A percentile compares a stretch with the other conserved stretches of the same genome.
These are phyloP conservation scores for Chaitophorus viminalis DNA, from an alignment of 2,888 invertebrate species.

Conservation along the genomic window DNA sequence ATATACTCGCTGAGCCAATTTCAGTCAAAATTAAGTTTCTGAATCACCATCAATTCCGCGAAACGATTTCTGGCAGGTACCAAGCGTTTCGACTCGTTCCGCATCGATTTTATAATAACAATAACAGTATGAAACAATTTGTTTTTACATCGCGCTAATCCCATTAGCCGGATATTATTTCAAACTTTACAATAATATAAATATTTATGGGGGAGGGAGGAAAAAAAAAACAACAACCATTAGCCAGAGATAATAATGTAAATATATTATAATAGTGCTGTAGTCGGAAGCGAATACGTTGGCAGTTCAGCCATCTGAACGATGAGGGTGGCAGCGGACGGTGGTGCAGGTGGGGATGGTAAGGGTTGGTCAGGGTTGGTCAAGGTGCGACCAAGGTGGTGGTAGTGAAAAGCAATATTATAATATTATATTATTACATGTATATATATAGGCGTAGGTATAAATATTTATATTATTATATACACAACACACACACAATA, in stretches of 20 bases:
- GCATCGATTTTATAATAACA: constrained; percentile 35
- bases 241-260: background rate
- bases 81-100: background rate
- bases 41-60: background rate
- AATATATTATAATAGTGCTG: too few relatives aligned
- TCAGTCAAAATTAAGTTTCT: background rate
- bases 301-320: background rate
- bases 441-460: too few relatives aligned
- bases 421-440: too few relatives aligned
- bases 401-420: background rate
- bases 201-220: background rate
- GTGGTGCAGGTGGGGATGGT: background rate
- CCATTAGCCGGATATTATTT: constrained; percentile 23
- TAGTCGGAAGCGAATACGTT: background rate
- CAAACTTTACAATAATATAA: background rate
- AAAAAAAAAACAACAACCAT: background rate
- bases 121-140: constrained; percentile 27
- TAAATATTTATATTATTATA: too few relatives aligned
- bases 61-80: background rate
- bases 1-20: background rate
- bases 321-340: too few relatives aligned
- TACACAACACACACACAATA: too few relatives aligned
- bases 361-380: background rate
- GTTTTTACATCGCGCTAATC: constrained; percentile 51
- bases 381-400: too few relatives aligned